Conservation (phyloP, 2,113 vertebrate genomes). For the Pycnonotus jocosus region DNA sequence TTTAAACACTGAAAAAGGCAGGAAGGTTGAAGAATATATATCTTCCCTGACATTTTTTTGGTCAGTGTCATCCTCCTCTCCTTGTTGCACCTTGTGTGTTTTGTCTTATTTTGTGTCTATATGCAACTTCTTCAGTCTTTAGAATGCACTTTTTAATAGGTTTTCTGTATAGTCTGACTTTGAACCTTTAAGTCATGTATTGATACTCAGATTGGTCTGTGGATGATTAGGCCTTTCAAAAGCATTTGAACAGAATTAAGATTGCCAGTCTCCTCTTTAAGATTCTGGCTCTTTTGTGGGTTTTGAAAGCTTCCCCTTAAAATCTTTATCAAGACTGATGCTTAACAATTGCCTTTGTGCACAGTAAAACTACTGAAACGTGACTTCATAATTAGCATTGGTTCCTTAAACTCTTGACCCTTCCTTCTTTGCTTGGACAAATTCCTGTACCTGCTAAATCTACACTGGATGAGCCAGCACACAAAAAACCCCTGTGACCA, state of each 20-base stretch:
- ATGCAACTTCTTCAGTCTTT: not conserved
- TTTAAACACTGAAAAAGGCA: not conserved
- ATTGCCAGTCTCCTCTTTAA: not conserved
- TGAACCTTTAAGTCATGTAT: not conserved
- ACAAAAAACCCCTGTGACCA: not conserved
- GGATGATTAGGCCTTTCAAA: not conserved
- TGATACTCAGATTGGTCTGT: not conserved
- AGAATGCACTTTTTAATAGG: not conserved
- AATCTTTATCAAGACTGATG: not conserved
- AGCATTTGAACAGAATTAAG: not conserved
- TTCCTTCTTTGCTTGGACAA: not conserved
- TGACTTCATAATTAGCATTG: not conserved
- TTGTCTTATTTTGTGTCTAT: not conserved
- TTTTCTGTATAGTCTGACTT: not conserved
- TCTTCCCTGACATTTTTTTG: not conserved
- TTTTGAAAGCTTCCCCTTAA: not conserved
- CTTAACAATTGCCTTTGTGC: not conserved
- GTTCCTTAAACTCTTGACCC: not conserved
- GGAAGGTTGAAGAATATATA: not conserved
- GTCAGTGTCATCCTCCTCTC: not conserved
- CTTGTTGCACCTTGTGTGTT: not conserved
- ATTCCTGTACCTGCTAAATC: not conserved
- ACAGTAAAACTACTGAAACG: not conserved
- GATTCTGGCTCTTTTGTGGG: not conserved
- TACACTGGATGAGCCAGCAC: not conserved